Conservation (phyloP, 2,113 vertebrate species). For the Acanthochromis polyacanthus region DNA sequence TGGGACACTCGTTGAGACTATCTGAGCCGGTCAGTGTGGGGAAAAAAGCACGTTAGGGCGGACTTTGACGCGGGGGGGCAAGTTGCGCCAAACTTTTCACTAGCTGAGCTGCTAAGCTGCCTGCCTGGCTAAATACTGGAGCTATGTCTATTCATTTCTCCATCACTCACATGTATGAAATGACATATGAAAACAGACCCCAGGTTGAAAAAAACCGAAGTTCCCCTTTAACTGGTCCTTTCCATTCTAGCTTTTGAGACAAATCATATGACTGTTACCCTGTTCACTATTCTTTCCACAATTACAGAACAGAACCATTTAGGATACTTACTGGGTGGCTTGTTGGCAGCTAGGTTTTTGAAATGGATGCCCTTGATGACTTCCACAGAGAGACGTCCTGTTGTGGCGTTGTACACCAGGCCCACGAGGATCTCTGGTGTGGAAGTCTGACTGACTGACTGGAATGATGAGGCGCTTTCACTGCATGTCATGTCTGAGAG, state of each 20-base stretch:
- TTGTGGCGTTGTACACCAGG: constrained; percentile 97
- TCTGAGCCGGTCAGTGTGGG: no score
- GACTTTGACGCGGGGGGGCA: no score
- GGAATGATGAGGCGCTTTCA: constrained; percentile 94
- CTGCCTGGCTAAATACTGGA: no score
- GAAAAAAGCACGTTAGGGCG: no score
- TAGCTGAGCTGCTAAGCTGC: no score
- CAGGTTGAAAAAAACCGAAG: no score
- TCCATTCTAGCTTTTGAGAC: background rate
- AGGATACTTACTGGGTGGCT: constrained; percentile 97
- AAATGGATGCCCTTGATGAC: constrained; percentile 99
- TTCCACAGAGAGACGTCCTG: constrained; percentile 96
- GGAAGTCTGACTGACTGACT: constrained; percentile 91
- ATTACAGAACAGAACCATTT: constrained; percentile 10
- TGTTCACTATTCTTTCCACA: background rate
- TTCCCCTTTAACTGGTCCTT: constrained; percentile 29
- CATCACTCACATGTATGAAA: no score
- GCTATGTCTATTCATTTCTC: no score
- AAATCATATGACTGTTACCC: background rate
- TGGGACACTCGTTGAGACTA: no score
- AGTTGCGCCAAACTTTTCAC: no score
- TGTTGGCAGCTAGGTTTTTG: constrained; percentile 97
- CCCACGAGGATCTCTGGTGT: constrained; percentile 96
- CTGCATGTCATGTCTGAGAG: constrained; percentile 95
- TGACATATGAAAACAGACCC: no score